Evolutionary conservation across 2,797 vertebrate species (phyloP).

Genomic region (Harpagifer antarcticus): DNA sequence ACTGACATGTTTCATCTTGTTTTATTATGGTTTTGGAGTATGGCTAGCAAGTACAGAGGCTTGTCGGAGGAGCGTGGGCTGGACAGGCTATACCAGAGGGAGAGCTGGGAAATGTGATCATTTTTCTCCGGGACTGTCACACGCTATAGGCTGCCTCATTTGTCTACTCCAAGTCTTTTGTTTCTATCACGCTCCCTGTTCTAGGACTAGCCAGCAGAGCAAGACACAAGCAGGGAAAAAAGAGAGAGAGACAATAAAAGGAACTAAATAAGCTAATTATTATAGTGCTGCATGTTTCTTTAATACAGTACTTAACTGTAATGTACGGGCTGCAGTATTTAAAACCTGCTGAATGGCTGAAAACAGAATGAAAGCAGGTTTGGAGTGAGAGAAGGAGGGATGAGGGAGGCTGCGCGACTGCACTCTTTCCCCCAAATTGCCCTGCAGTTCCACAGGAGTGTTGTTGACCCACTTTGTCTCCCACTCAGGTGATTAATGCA

Average conservation of each 20-base stretch:
- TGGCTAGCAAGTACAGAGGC: slow-evolving; percentile 45
- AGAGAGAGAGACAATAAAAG: slow-evolving; percentile 10
- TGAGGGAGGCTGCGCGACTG: slow-evolving; percentile 8
- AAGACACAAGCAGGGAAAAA: slow-evolving; percentile 38
- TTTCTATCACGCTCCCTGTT: slow-evolving; percentile 71
- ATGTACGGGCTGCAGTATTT: slow-evolving; percentile 60
- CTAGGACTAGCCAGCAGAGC: slow-evolving; percentile 54
- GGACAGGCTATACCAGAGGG: slow-evolving; percentile 72
- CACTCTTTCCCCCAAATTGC: slow-evolving; percentile 54
- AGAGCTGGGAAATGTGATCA: slow-evolving; percentile 79
- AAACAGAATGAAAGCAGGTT: slow-evolving; percentile 44
- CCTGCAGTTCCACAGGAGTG: slow-evolving; percentile 61
- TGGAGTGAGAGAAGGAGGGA: slow-evolving; percentile 31
- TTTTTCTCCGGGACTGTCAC: slow-evolving; percentile 84
- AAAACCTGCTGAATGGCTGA: slow-evolving; percentile 66
- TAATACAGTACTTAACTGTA: slow-evolving; percentile 57
- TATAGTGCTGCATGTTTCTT: slow-evolving; percentile 62
- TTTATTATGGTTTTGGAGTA: slow-evolving; percentile 54
- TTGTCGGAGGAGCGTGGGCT: slow-evolving; percentile 54
- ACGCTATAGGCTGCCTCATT: slow-evolving; percentile 81
- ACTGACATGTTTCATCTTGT: slow-evolving; percentile 53
- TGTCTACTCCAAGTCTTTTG: slow-evolving; percentile 83
- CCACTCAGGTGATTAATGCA: slow-evolving; percentile 83
- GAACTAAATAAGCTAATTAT: slow-evolving; percentile 62
- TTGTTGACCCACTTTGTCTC: slow-evolving; percentile 84